Evolutionary conservation across 2,888 invertebrate species (phyloP).

Genomic region (Hyalella azteca): DNA sequence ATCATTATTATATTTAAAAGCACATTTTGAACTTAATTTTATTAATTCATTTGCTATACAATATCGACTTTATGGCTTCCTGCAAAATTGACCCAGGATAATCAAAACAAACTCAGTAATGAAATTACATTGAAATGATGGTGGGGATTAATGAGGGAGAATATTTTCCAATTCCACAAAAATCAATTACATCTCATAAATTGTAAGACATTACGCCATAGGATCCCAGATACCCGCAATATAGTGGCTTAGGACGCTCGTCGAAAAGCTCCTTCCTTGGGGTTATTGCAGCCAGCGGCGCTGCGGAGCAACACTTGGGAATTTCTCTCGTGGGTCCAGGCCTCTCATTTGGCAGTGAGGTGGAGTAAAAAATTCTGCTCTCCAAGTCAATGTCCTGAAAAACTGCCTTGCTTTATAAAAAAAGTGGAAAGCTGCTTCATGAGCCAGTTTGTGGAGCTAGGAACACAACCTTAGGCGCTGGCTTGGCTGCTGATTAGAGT

Average conservation of each 20-base stretch:
- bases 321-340: background rate
- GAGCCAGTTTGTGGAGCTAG: constrained; percentile 18
- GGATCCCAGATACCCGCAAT: background rate
- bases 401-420: constrained; percentile 5
- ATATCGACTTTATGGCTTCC: too few relatives aligned
- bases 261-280: background rate
- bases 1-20: too few relatives aligned
- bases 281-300: background rate
- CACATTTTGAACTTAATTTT: too few relatives aligned
- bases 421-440: constrained; percentile 37
- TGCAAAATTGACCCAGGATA: too few relatives aligned
- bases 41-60: too few relatives aligned
- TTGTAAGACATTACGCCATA: background rate
- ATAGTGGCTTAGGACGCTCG: background rate
- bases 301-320: constrained; percentile 4
- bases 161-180: too few relatives aligned
- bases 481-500: constrained; percentile 29
- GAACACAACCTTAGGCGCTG: constrained; percentile 20
- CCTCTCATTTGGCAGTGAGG: constrained; percentile 9
- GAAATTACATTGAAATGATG: too few relatives aligned
- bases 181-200: background rate
- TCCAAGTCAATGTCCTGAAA: constrained; percentile 24
- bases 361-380: constrained; percentile 15
- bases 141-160: too few relatives aligned
- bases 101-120: too few relatives aligned